Percentiles rank a stretch among this genome's conserved stretches.
Conservation (phyloP, 2,113 vertebrate genomes). For the Dasypus novemcinctus region DNA sequence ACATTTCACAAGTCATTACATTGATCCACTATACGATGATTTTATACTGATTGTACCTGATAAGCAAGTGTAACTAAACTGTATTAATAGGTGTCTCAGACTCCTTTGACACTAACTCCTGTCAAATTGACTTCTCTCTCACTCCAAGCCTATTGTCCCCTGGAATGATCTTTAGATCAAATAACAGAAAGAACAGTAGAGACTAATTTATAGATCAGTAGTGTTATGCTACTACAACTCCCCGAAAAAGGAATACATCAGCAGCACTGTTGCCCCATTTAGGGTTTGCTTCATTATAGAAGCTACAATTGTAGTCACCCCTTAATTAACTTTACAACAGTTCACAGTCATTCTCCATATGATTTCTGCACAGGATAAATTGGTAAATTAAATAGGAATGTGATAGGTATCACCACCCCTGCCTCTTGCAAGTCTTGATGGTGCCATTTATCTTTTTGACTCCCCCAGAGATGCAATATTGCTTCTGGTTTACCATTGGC, state of each 20-base stretch:
- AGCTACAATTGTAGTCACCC: not conserved
- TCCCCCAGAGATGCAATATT: not conserved
- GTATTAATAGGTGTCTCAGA: not conserved
- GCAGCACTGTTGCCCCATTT: not conserved
- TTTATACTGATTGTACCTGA: not conserved
- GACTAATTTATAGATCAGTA: not conserved
- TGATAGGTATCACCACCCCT: not conserved
- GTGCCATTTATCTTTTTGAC: not conserved
- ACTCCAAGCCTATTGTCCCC: not conserved
- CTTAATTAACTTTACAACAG: not conserved
- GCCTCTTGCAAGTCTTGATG: not conserved
- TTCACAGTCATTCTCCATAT: not conserved
- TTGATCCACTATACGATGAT: not conserved
- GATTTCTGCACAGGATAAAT: not conserved
- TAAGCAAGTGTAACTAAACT: not conserved
- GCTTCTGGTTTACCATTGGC: not conserved
- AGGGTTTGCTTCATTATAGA: not conserved
- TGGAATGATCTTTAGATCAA: not conserved
- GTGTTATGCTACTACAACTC: not conserved
- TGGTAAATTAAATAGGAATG: not conserved
- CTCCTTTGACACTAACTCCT: not conserved
- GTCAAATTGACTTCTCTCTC: not conserved
- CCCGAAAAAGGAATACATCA: not conserved
- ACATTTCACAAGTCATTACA: not conserved
- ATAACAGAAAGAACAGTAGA: not conserved